Evolutionary conservation across 2,797 vertebrate genomes (phyloP).

Genomic region (Cirrhinus molitorella): DNA sequence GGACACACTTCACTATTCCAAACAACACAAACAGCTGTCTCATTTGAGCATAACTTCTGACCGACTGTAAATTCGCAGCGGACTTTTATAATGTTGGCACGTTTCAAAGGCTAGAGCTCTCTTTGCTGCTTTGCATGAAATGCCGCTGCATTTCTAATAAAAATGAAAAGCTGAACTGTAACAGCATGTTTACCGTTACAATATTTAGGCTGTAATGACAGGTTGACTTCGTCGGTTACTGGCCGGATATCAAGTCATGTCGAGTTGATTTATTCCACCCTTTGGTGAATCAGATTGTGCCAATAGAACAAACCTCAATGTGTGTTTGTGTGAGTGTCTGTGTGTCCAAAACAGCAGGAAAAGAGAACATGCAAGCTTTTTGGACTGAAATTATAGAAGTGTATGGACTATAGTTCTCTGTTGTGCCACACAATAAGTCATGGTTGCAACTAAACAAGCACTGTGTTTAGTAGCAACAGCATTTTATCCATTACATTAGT

Average conservation of each 20-base stretch:
- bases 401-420: not conserved
- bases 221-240: constrained; percentile 52
- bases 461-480: not conserved
- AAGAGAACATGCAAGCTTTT: not conserved
- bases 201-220: constrained; percentile 40
- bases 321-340: not conserved
- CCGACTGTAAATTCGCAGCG: constrained; percentile 39
- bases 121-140: constrained; percentile 24
- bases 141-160: constrained; percentile 32
- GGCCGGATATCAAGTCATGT: constrained; percentile 47
- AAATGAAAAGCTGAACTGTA: constrained; percentile 40
- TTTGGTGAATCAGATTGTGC: constrained; percentile 32
- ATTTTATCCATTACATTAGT: not conserved
- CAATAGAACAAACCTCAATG: constrained; percentile 31
- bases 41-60: constrained; percentile 30
- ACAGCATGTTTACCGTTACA: constrained; percentile 18
- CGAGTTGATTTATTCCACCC: constrained; percentile 51
- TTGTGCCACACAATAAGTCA: not conserved
- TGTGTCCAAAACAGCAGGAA: constrained; percentile 8
- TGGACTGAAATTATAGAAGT: constrained; percentile 3
- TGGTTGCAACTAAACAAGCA: not conserved
- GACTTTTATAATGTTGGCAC: constrained; percentile 42
- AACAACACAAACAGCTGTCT: constrained; percentile 39
- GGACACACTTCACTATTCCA: constrained; percentile 1
- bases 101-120: constrained; percentile 14